A percentile compares a stretch with the other conserved stretches of the same genome.
phyloP scores from a whole-genome alignment of 2,797 vertebrate genomes.

The Sebastes hubbsi region DNA sequence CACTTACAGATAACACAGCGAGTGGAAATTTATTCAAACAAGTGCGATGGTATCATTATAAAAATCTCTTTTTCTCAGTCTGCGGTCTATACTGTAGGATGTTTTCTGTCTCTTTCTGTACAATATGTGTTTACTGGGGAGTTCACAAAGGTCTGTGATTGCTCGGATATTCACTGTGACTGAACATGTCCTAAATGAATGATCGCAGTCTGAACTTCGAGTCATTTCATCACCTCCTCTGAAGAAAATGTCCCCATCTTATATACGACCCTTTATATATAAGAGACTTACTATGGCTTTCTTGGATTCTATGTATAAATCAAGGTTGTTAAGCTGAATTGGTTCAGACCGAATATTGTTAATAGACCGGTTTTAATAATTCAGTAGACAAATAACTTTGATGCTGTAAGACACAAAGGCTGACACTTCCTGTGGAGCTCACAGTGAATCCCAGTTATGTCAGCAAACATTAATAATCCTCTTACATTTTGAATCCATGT shows the following conservation, averaged over 20 bases:
- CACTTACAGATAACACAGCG: conserved; percentile 15
- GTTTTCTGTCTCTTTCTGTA: background rate
- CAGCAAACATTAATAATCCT: conserved; percentile 67
- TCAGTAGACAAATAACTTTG: conserved; percentile 51
- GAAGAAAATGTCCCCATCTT: background rate
- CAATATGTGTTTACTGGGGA: conserved; percentile 6
- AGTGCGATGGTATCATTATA: background rate
- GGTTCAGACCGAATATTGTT: conserved; percentile 16
- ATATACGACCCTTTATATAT: background rate
- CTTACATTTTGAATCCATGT: conserved; percentile 48
- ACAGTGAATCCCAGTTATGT: conserved; percentile 70
- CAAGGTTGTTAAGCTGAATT: background rate
- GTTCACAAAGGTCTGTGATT: conserved; percentile 12
- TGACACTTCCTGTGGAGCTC: conserved; percentile 50
- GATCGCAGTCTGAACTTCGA: conserved; percentile 4
- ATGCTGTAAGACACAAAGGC: conserved; percentile 56
- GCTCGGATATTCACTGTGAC: background rate
- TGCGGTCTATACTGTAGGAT: background rate
- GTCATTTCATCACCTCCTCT: conserved; percentile 1
- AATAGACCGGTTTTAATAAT: conserved; percentile 50
- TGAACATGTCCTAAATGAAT: conserved; percentile 2
- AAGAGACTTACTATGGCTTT: background rate
- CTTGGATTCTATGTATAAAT: background rate
- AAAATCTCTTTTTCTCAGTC: background rate
- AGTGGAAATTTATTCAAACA: conserved; percentile 35